phyloP scores from a whole-genome alignment of 2,113 vertebrate species.

The Camelus dromedarius region DNA sequence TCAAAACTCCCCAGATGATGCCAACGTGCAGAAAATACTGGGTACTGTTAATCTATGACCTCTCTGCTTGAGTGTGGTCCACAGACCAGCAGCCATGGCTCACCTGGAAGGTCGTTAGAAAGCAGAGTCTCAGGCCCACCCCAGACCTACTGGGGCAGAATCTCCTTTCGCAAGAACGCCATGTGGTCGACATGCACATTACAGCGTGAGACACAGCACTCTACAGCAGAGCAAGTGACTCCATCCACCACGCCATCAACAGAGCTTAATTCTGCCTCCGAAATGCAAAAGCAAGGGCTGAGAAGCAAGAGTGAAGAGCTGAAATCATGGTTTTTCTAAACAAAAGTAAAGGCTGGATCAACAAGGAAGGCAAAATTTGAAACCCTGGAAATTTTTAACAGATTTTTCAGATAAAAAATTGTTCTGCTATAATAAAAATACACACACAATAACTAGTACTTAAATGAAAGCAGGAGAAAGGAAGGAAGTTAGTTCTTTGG shows the following conservation, averaged over 20 bases:
- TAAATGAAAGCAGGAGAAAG: not conserved
- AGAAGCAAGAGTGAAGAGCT: not conserved
- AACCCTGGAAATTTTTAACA: not conserved
- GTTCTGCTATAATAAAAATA: not conserved
- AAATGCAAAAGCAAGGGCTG: not conserved
- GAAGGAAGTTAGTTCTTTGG: not conserved
- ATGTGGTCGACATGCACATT: fast-evolving
- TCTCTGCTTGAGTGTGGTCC: not conserved
- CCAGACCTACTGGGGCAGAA: not conserved
- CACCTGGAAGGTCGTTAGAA: not conserved
- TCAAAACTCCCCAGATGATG: not conserved
- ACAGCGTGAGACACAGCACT: not conserved
- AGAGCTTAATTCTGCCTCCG: not conserved
- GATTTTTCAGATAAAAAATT: not conserved
- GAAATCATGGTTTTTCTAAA: not conserved
- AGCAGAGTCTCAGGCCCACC: not conserved
- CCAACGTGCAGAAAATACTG: not conserved
- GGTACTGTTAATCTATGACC: not conserved
- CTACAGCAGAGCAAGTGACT: not conserved
- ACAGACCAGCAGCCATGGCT: fast-evolving
- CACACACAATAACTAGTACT: not conserved
- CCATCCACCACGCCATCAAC: fast-evolving
- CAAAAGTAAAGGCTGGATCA: not conserved
- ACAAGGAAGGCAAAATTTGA: not conserved
- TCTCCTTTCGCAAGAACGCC: not conserved